Conservation (phyloP, 2,113 vertebrate genomes). For the Corvus cornix region DNA sequence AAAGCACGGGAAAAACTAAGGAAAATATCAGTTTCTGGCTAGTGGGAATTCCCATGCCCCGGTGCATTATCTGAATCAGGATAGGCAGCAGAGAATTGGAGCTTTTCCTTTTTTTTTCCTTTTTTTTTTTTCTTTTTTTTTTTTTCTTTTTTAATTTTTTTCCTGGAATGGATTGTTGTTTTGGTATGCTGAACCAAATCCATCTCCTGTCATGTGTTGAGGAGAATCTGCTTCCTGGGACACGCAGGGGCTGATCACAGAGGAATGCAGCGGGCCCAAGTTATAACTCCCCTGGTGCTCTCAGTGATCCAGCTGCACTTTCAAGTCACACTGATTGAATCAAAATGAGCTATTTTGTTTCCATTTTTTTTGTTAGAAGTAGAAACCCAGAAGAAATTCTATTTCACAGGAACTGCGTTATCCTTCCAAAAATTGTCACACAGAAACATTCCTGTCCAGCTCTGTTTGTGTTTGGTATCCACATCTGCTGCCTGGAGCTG, state of each 20-base stretch:
- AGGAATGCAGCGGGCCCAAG: background rate
- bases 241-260: background rate
- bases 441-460: background rate
- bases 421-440: background rate
- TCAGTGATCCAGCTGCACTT: constrained; percentile 14
- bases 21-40: background rate
- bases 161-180: background rate
- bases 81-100: background rate
- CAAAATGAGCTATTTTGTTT: constrained; percentile 19
- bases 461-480: background rate
- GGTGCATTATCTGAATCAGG: background rate
- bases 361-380: background rate
- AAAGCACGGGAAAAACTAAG: background rate
- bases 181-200: background rate
- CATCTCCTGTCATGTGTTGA: background rate
- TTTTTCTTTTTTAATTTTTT: background rate
- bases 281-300: background rate
- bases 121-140: background rate
- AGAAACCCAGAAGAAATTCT: background rate
- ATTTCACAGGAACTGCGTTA: background rate
- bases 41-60: background rate
- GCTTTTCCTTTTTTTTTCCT: background rate
- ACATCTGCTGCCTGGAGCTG: constrained; percentile 13
- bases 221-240: background rate
- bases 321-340: background rate